Conservation (phyloP, 2,113 vertebrate genomes). For the Perognathus longimembris region DNA sequence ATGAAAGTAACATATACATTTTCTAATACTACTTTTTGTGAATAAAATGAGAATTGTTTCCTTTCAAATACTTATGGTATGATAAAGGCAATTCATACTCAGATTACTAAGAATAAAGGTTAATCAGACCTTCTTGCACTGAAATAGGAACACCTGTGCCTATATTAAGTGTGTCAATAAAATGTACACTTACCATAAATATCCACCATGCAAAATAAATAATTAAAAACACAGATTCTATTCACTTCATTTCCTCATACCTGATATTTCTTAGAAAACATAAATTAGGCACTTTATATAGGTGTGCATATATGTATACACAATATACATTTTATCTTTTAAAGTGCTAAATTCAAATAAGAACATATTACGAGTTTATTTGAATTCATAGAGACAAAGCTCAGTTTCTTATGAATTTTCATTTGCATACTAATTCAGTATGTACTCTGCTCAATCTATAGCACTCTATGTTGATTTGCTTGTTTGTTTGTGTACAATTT, state of each 20-base stretch:
- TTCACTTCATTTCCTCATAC: not conserved
- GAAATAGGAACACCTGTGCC: not conserved
- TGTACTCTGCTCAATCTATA: not conserved
- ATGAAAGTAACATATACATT: not conserved
- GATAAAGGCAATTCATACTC: not conserved
- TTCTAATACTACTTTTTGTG: not conserved
- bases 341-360: not conserved
- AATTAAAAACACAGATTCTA: not conserved
- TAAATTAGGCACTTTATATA: not conserved
- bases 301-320: no score
- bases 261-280: not conserved
- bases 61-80: not conserved
- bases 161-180: not conserved
- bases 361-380: not conserved
- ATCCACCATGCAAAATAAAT: not conserved
- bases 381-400: not conserved
- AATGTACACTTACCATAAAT: not conserved
- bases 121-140: not conserved
- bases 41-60: not conserved
- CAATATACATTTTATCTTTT: not conserved
- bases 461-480: no score
- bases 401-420: not conserved
- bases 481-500: no score
- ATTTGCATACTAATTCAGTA: not conserved
- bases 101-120: not conserved